These are phyloP conservation scores for Casuarius casuarius DNA, from an alignment of 2,113 vertebrate species.

Conservation along the genomic window DNA sequence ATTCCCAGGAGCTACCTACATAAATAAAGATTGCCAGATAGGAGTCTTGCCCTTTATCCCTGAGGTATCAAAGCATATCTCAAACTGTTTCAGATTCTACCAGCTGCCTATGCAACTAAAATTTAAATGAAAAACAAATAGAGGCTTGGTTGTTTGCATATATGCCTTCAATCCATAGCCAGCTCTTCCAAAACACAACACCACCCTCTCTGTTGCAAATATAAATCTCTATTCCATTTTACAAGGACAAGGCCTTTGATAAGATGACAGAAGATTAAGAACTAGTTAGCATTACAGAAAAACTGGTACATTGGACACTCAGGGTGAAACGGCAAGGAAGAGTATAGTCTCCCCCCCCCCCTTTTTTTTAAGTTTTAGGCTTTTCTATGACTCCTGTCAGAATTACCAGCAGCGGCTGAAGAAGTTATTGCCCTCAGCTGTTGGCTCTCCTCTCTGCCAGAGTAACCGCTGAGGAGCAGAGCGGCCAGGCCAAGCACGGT, in stretches of 20 bases:
- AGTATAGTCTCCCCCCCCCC: not conserved
- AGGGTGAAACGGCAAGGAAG: not conserved
- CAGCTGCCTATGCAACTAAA: slow-evolving; percentile 63
- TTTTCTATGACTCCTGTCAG: not conserved
- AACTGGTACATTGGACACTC: not conserved
- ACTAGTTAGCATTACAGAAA: not conserved
- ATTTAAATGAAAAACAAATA: slow-evolving; percentile 71
- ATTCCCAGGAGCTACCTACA: not conserved
- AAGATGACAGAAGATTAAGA: not conserved
- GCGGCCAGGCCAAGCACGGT: not conserved
- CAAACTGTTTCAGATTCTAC: slow-evolving; percentile 56
- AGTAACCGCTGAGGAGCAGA: not conserved
- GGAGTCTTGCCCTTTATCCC: not conserved
- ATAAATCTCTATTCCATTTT: slow-evolving; percentile 18
- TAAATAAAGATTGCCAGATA: not conserved
- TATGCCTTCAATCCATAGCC: slow-evolving; percentile 22
- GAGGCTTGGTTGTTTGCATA: slow-evolving; percentile 64
- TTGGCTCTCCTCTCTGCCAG: not conserved
- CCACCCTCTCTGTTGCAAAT: not conserved
- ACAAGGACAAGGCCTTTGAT: slow-evolving; percentile 5
- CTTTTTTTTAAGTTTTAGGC: not conserved
- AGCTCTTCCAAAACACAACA: slow-evolving; percentile 45
- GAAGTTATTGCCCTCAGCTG: not conserved
- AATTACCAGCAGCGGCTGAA: not conserved
- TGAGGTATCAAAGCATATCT: not conserved